Conservation (phyloP, 2,888 invertebrate species). For the Smittia sp. region DNA sequence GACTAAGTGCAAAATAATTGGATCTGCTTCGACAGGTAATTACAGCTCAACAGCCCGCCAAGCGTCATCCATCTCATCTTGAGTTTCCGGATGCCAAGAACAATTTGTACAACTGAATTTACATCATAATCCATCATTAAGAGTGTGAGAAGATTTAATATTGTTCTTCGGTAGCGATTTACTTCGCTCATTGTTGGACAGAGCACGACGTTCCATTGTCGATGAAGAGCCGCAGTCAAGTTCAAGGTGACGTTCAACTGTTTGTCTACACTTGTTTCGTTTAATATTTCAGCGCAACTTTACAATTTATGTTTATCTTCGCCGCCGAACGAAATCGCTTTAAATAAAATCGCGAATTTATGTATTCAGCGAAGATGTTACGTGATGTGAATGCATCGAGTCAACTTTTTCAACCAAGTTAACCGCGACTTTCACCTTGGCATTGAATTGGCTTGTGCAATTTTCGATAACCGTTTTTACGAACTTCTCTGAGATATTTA, state of each 20-base stretch:
- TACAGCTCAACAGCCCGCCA: not conserved
- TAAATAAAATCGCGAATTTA: not conserved
- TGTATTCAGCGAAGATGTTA: not conserved
- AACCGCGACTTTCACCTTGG: not conserved
- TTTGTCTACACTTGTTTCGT: too few relatives aligned
- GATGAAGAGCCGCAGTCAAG: not conserved
- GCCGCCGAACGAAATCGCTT: too few relatives aligned
- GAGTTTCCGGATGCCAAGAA: not conserved
- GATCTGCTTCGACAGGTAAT: not conserved
- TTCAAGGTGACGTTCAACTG: not conserved
- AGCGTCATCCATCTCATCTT: not conserved
- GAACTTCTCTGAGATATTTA: too few relatives aligned
- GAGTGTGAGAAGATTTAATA: slow-evolving; percentile 26
- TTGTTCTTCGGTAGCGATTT: slow-evolving; percentile 1
- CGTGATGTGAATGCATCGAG: not conserved
- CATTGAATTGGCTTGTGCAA: slow-evolving; percentile 4
- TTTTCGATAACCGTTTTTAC: not conserved
- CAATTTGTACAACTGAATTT: not conserved
- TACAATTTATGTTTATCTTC: too few relatives aligned
- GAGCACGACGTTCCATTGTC: too few relatives aligned
- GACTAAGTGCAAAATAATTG: not conserved
- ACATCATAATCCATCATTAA: slow-evolving; percentile 27
- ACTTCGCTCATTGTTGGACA: not conserved
- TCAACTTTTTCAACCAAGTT: not conserved
- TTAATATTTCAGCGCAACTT: too few relatives aligned